Evolutionary conservation across 2,797 vertebrate genomes (phyloP).

Genomic region (Mormyrus hasselquistii): DNA sequence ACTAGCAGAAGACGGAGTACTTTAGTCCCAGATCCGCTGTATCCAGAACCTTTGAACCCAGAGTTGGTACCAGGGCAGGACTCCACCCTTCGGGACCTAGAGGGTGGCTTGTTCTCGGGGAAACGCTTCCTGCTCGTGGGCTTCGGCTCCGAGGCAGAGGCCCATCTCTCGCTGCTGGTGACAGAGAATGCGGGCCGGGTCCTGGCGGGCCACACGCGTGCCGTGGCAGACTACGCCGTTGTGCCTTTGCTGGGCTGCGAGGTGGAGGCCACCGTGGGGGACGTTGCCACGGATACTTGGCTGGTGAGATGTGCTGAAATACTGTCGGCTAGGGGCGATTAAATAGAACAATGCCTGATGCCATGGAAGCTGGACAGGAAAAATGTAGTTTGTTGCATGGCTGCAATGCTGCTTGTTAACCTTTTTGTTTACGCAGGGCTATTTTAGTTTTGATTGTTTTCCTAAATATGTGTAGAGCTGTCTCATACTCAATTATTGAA

Average conservation of each 20-base stretch:
- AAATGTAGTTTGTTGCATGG: background rate
- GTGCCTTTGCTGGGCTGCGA: slow-evolving; percentile 84
- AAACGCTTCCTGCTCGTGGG: slow-evolving; percentile 80
- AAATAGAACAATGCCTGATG: background rate
- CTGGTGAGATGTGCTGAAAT: slow-evolving; percentile 70
- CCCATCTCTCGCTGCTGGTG: slow-evolving; percentile 67
- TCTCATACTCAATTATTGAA: background rate
- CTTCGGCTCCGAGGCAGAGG: slow-evolving; percentile 72
- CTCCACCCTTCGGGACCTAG: slow-evolving; percentile 56
- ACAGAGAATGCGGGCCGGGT: slow-evolving; percentile 78
- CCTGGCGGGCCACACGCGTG: slow-evolving; percentile 59
- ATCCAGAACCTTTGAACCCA: slow-evolving; percentile 43
- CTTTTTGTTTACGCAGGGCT: background rate
- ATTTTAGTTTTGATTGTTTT: background rate
- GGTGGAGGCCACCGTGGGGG: slow-evolving; percentile 80
- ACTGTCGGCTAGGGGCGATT: background rate
- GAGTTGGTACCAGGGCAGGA: slow-evolving; percentile 40
- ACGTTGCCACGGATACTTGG: slow-evolving; percentile 94
- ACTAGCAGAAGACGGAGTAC: slow-evolving; percentile 36
- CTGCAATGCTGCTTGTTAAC: background rate
- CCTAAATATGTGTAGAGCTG: background rate
- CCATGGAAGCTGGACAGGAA: background rate
- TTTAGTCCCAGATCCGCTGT: slow-evolving; percentile 25
- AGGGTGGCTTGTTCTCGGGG: slow-evolving; percentile 70
- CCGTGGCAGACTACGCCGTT: slow-evolving; percentile 82